Percentiles rank a stretch among this genome's conserved stretches.
These are phyloP conservation scores for Enoplosus armatus DNA, from an alignment of 2,797 vertebrate species.

Conservation along the genomic window DNA sequence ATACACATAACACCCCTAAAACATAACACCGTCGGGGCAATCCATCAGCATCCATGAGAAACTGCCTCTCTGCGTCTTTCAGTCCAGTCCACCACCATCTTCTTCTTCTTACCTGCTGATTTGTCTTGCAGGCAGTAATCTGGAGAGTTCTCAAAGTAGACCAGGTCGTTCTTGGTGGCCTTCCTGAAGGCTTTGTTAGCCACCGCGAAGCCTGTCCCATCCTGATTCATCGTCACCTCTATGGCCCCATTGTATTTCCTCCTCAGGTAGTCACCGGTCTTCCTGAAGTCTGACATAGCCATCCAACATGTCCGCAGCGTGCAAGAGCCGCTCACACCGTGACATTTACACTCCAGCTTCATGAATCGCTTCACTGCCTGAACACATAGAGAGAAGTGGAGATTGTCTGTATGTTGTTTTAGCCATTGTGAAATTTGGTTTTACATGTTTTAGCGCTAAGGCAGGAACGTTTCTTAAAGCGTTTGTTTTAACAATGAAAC, in stretches of 20 bases:
- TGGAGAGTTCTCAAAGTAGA: conserved; percentile 99
- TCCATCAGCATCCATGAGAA: conserved; percentile 77
- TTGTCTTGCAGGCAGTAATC: conserved; percentile 98
- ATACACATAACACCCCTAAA: conserved; percentile 70
- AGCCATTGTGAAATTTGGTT: not conserved
- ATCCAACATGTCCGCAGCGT: conserved; percentile 97
- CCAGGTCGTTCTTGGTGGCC: conserved; percentile 93
- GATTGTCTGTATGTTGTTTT: not conserved
- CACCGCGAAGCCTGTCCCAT: conserved; percentile 94
- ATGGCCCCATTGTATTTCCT: conserved; percentile 97
- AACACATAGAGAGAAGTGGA: conserved; percentile 10
- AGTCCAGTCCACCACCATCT: conserved; percentile 9
- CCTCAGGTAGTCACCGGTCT: conserved; percentile 95
- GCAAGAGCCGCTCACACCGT: conserved; percentile 97
- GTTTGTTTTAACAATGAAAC: not conserved
- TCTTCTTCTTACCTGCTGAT: conserved; percentile 89
- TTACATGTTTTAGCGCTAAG: not conserved
- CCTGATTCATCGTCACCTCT: conserved; percentile 98
- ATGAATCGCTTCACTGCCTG: conserved; percentile 98
- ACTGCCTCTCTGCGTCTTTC: conserved; percentile 50
- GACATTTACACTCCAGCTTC: conserved; percentile 99
- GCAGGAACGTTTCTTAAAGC: not conserved
- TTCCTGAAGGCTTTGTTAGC: conserved; percentile 92
- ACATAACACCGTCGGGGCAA: conserved; percentile 70
- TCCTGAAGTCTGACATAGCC: conserved; percentile 98